phyloP scores from a whole-genome alignment of 2,797 vertebrate genomes.

The Moxostoma hubbsi region DNA sequence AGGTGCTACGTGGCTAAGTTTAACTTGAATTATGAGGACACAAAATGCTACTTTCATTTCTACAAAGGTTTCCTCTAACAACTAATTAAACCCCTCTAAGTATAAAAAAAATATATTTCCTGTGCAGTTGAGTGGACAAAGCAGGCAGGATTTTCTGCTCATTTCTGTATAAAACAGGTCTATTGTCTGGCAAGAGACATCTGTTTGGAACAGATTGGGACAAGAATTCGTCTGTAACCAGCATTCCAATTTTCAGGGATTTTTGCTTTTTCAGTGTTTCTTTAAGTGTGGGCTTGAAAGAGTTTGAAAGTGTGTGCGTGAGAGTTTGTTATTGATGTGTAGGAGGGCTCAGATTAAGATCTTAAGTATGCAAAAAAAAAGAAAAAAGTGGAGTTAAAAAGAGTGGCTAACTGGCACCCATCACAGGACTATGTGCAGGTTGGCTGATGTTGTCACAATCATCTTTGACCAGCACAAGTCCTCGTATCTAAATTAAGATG shows the following conservation, averaged over 20 bases:
- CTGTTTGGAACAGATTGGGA: conserved; percentile 78
- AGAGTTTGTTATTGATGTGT: conserved; percentile 53
- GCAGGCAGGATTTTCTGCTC: conserved; percentile 67
- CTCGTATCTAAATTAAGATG: not conserved
- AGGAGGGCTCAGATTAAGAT: conserved; percentile 42
- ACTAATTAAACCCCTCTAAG: conserved; percentile 55
- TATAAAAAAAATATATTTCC: conserved; percentile 1
- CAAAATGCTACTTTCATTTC: conserved; percentile 50
- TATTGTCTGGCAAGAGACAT: conserved; percentile 77
- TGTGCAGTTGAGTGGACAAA: conserved; percentile 35
- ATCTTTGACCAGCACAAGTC: not conserved
- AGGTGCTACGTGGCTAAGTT: conserved; percentile 26
- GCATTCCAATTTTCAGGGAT: conserved; percentile 51
- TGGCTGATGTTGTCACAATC: not conserved
- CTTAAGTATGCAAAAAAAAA: conserved; percentile 64
- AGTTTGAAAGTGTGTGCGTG: conserved; percentile 2
- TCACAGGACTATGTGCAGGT: not conserved
- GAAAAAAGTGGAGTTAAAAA: conserved; percentile 61
- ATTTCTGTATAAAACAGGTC: conserved; percentile 77
- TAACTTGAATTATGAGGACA: conserved; percentile 25
- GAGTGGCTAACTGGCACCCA: not conserved
- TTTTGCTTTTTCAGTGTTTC: conserved; percentile 39
- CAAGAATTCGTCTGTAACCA: conserved; percentile 69
- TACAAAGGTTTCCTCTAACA: conserved; percentile 51
- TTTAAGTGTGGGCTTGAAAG: conserved; percentile 19